Evolutionary conservation across 2,797 vertebrate genomes (phyloP).

Genomic region (Acestrorhynchus altus): DNA sequence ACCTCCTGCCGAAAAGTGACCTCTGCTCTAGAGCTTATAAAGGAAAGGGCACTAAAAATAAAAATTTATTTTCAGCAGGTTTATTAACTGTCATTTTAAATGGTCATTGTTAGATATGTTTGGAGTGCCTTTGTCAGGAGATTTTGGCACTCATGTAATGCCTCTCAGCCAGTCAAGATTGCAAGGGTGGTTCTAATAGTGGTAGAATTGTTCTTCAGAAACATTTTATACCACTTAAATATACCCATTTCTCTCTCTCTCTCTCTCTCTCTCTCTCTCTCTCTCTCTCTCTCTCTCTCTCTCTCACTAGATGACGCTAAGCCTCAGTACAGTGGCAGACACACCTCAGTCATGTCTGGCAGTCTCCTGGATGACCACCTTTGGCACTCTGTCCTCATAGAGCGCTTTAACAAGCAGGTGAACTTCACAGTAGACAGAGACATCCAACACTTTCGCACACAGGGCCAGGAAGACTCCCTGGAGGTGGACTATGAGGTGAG

Average conservation of each 20-base stretch:
- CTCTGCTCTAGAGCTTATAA: too few species aligned
- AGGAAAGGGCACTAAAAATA: too few species aligned
- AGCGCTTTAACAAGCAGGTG: constrained; percentile 88
- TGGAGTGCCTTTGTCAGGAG: too few species aligned
- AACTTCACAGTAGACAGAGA: constrained; percentile 92
- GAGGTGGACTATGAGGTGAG: constrained; percentile 90
- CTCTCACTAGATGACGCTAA: constrained; percentile 80
- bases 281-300: neutral
- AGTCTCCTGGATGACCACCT: constrained; percentile 87
- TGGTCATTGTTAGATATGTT: too few species aligned
- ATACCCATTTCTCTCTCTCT: neutral
- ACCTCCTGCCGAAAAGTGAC: too few species aligned
- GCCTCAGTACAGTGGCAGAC: constrained; percentile 73
- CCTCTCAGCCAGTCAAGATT: too few species aligned
- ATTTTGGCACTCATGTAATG: too few species aligned
- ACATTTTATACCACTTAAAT: too few species aligned
- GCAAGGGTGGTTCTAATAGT: too few species aligned
- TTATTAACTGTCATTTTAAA: too few species aligned
- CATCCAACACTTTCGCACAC: constrained; percentile 85
- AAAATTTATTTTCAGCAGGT: too few species aligned
- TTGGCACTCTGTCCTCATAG: constrained; percentile 92
- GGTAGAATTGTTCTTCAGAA: too few species aligned
- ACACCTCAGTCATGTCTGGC: constrained; percentile 63
- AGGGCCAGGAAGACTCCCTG: constrained; percentile 82
- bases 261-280: neutral